These are phyloP conservation scores for Sussaba pulchella DNA, from an alignment of 2,888 invertebrate species.

Conservation along the genomic window DNA sequence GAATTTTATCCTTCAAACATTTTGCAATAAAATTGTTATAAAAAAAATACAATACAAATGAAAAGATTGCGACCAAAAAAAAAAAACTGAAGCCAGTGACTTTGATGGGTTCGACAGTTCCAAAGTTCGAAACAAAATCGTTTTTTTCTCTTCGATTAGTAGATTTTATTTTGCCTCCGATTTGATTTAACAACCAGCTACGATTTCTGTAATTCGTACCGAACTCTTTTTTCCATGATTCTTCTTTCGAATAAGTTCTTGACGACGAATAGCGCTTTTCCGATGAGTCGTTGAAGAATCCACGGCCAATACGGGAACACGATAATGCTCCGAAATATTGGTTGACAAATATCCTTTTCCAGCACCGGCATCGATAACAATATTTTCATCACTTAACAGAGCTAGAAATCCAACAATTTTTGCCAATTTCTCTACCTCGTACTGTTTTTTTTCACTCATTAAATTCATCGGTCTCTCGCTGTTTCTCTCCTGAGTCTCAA, in stretches of 20 bases:
- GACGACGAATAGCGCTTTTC: conserved; percentile 87
- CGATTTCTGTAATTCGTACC: conserved; percentile 67
- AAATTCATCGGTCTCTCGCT: conserved; percentile 85
- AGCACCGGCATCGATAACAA: conserved; percentile 92
- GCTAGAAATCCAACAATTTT: conserved; percentile 72
- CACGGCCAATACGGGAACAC: conserved; percentile 91
- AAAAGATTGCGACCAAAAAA: too few relatives aligned
- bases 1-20: too few relatives aligned
- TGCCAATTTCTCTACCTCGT: conserved; percentile 86
- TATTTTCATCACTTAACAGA: conserved; percentile 59
- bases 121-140: too few relatives aligned
- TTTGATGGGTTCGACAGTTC: too few relatives aligned
- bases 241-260: conserved; percentile 69
- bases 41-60: too few relatives aligned
- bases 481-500: conserved; percentile 54
- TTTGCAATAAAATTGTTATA: too few relatives aligned
- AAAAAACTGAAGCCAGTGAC: too few relatives aligned
- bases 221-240: conserved; percentile 72
- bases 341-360: conserved; percentile 94
- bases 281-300: conserved; percentile 91
- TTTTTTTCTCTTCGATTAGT: too few relatives aligned
- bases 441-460: conserved; percentile 92
- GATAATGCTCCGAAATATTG: conserved; percentile 88
- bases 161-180: too few relatives aligned
- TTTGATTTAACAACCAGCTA: not conserved